phyloP scores from a whole-genome alignment of 1,140 invertebrate genomes.

The Bombus sylvicola region DNA sequence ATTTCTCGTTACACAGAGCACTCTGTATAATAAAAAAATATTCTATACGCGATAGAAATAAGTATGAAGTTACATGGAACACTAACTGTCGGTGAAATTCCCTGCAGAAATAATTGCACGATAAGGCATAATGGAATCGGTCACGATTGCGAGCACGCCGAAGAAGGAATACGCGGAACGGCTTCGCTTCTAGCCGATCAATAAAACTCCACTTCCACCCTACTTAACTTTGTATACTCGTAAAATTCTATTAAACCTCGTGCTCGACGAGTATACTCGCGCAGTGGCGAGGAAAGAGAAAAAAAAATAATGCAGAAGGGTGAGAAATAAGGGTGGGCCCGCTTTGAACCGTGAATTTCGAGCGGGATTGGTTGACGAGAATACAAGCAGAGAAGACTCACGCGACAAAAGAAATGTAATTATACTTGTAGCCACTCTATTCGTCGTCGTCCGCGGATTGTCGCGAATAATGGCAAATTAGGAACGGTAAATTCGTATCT shows the following conservation, averaged over 20 bases:
- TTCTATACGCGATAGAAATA: not conserved
- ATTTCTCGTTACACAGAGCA: too few species aligned
- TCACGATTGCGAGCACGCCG: not conserved
- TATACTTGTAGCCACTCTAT: not conserved
- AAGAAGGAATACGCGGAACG: not conserved
- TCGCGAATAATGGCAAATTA: constrained; percentile 38
- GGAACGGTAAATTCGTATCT: constrained; percentile 24
- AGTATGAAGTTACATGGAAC: not conserved
- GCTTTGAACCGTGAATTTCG: constrained; percentile 38
- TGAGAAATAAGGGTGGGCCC: not conserved
- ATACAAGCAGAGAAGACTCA: not conserved
- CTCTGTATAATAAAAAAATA: not conserved
- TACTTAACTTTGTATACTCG: constrained; percentile 55
- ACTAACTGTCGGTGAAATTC: not conserved
- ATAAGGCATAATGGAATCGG: constrained; percentile 3
- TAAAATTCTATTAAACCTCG: constrained; percentile 53
- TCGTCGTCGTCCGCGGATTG: not conserved
- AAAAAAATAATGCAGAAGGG: not conserved
- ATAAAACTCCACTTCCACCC: constrained; percentile 49
- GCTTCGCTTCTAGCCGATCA: not conserved
- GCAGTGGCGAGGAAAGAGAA: not conserved
- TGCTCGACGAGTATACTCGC: constrained; percentile 15
- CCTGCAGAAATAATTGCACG: constrained; percentile 1
- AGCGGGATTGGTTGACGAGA: constrained; percentile 8
- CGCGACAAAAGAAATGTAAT: constrained; percentile 35